Evolutionary conservation across 2,888 invertebrate species (phyloP).

Genomic region (Venustoraphidia nigricollis): DNA sequence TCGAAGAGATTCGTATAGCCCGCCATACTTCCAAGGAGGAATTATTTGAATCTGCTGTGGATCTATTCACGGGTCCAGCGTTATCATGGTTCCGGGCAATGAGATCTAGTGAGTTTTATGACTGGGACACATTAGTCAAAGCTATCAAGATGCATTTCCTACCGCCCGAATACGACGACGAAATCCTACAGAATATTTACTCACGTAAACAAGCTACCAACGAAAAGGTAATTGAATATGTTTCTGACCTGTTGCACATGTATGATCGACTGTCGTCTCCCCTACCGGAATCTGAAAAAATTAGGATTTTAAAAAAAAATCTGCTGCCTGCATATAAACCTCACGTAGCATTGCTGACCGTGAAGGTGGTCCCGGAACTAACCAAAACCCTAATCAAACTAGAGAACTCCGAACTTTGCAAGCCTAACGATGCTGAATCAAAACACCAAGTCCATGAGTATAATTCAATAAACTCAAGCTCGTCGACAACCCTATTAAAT

Average conservation of each 20-base stretch:
- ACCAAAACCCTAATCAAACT: conserved; percentile 4
- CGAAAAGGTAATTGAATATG: conserved; percentile 9
- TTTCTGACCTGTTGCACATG: conserved; percentile 10
- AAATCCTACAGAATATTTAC: conserved; percentile 9
- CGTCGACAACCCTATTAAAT: too few relatives aligned
- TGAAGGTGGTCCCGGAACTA: conserved; percentile 5
- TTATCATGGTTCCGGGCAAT: conserved; percentile 13
- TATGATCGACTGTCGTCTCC: conserved; percentile 6
- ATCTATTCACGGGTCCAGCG: conserved; percentile 13
- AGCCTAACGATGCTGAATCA: too few relatives aligned
- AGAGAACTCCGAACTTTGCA: conserved; percentile 5
- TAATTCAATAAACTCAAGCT: too few relatives aligned
- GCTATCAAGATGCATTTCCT: conserved; percentile 8
- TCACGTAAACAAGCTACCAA: conserved; percentile 9
- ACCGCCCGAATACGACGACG: conserved; percentile 11
- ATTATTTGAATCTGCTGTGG: conserved; percentile 11
- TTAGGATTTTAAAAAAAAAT: conserved; percentile 9
- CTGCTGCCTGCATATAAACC: conserved; percentile 6
- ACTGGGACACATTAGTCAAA: conserved; percentile 8
- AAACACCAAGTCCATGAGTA: too few relatives aligned
- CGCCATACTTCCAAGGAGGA: conserved; percentile 8
- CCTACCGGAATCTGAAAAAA: conserved; percentile 6
- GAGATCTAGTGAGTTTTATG: neutral
- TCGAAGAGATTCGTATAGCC: conserved; percentile 11
- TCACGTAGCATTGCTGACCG: conserved; percentile 3